Base-by-base conservation (phyloP, 2,113 vertebrate genomes). In the Acrocephalus kingi region DNA sequence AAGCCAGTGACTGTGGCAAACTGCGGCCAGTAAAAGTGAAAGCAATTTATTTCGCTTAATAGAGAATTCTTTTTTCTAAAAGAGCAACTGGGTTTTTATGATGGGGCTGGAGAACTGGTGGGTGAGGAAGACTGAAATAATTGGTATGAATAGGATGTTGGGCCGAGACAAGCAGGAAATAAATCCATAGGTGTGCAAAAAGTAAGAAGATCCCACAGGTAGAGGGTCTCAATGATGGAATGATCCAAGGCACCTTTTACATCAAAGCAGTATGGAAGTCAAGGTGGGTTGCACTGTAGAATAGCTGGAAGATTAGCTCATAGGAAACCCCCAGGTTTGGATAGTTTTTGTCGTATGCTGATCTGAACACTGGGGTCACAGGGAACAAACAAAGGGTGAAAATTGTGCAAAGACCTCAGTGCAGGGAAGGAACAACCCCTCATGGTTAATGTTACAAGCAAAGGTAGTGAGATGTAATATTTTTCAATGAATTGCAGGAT, bases 391-490 rank as follows among this genome's bases (percentile, higher is more conserved):
- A 33, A 33, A 64, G 20, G 16, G 20, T 30, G 21, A 55, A 17
- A 15, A 74, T 43, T 2, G 2, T 49, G 31, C 33, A 39, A 58
- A 13, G 48, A 8, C n/a, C n/a, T 51, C 1, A 0, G n/a, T 5
- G n/a, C 31, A 16, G 18, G 7, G 31, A 49, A 17, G 28, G 11
- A 63, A 62, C 41, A 87, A 15, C 9, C 4, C 35, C 13, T 77
- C 4, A 0, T 0, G 0, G 25, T 43, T 51, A 31, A 54, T 0
- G 1, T 37, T 35, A 58, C 48, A 81, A 62, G 16, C 48, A 55
- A 86, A 46, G 16, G 6, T 24, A 25, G 21, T 3, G 11, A 73
- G 43, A 71, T 22, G 43, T 18, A 51, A 67, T n/a, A 37, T 15
- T 62, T 81, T 87, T 33, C 56, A 68, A 43, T 33, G 10, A 76